A percentile compares a stretch with the other conserved stretches of the same genome.
phyloP scores from a whole-genome alignment of 37 sponge, comb jelly and placozoan genomes.

The Sycon ciliatum region DNA sequence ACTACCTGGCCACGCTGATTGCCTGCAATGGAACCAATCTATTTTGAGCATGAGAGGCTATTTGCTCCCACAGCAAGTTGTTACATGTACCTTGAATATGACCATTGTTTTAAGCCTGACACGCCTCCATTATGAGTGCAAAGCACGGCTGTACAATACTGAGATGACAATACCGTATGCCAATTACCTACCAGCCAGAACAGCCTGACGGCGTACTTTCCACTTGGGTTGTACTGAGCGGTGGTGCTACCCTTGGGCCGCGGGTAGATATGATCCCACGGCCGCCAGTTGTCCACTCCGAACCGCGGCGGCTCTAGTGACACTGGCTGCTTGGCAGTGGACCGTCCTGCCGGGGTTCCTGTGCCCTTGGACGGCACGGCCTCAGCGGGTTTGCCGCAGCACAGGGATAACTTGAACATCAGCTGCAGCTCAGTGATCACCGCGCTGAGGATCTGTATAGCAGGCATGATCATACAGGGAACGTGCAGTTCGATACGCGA shows the following conservation, averaged over 20 bases:
- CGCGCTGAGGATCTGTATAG: background rate
- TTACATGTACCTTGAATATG: no score
- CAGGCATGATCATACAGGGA: no score
- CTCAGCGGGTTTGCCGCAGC: constrained; percentile 1
- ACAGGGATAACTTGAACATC: background rate
- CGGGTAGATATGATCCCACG: constrained; percentile 96
- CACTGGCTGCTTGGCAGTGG: background rate
- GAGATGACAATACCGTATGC: background rate
- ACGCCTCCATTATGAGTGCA: no score
- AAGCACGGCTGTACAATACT: no score
- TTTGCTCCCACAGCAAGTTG: background rate
- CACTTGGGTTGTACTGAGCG: constrained; percentile 57
- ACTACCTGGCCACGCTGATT: no score
- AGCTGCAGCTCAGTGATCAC: background rate
- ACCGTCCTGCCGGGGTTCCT: background rate
- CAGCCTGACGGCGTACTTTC: constrained; percentile 79
- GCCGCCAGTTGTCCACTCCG: constrained; percentile 48
- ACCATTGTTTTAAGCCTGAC: no score
- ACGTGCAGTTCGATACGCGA: no score
- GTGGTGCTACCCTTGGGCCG: constrained; percentile 54
- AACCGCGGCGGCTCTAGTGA: background rate
- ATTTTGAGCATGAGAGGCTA: background rate
- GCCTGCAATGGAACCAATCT: no score
- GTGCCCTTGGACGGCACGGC: background rate
- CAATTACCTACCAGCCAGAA: constrained; percentile 76